Percentiles rank a stretch among this genome's conserved stretches.
Evolutionary conservation across 2,888 invertebrate species (phyloP).

Genomic region (Harpalus rufipes): DNA sequence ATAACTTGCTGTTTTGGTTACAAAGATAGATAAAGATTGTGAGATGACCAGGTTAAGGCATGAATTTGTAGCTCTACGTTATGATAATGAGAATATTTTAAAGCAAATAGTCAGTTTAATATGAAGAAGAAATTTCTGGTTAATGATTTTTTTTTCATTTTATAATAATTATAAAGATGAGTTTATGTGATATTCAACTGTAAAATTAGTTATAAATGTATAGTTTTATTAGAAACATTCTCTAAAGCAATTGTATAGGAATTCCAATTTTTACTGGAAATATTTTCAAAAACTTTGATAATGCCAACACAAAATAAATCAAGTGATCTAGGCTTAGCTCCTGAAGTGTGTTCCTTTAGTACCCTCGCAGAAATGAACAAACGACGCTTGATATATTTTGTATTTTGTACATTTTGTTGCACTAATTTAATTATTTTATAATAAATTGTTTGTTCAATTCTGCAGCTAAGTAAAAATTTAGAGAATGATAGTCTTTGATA

Average conservation of each 20-base stretch:
- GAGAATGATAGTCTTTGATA: slow-evolving; percentile 36
- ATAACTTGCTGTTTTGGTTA: neutral
- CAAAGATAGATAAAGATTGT: neutral
- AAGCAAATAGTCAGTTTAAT: neutral
- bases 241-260: neutral
- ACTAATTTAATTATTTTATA: slow-evolving; percentile 36
- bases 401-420: slow-evolving; percentile 41
- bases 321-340: slow-evolving; percentile 45
- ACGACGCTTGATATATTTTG: slow-evolving; percentile 20
- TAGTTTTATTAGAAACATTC: slow-evolving; percentile 21
- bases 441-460: slow-evolving; percentile 15
- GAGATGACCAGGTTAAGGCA: neutral
- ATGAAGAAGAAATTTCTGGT: neutral
- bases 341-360: slow-evolving; percentile 52
- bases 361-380: slow-evolving; percentile 32
- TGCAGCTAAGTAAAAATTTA: slow-evolving; percentile 25
- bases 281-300: slow-evolving; percentile 28
- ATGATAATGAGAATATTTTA: neutral
- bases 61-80: neutral
- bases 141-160: slow-evolving; percentile 16
- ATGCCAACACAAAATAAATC: slow-evolving; percentile 23
- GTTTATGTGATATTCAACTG: slow-evolving; percentile 22
- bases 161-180: slow-evolving; percentile 22
- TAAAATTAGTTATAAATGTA: slow-evolving; percentile 22
- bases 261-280: slow-evolving; percentile 15